Evolutionary conservation across 2,888 invertebrate species (phyloP).

Genomic region (Pyrrhia umbra): DNA sequence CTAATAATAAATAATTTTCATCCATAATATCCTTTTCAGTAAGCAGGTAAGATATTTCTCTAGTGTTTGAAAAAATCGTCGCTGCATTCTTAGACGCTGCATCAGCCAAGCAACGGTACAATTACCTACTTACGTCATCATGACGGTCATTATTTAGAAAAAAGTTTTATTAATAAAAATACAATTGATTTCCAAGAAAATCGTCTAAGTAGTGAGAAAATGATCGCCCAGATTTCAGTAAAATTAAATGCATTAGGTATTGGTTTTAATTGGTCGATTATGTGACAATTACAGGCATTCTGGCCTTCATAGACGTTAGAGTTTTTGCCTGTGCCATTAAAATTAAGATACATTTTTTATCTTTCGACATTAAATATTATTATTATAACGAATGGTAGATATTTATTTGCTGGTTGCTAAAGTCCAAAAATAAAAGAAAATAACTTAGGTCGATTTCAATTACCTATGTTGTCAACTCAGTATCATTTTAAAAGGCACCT

Average conservation of each 20-base stretch:
- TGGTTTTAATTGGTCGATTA: conserved; percentile 30
- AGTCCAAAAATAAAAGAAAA: no score
- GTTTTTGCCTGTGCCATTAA: conserved; percentile 1
- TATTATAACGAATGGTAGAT: no score
- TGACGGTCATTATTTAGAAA: conserved; percentile 7
- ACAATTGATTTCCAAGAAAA: conserved; percentile 22
- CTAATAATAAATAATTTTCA: no score
- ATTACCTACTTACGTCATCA: no score
- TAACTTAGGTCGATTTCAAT: no score
- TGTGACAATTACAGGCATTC: neutral
- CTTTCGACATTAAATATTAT: neutral
- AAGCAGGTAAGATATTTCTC: no score
- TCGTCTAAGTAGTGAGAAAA: neutral
- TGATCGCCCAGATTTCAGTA: neutral
- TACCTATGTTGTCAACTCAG: no score
- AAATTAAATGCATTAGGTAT: conserved; percentile 11
- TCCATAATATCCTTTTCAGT: no score
- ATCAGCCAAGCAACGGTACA: neutral
- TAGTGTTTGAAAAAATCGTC: neutral
- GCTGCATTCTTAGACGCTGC: neutral
- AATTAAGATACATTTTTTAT: neutral
- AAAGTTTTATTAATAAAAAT: conserved; percentile 11
- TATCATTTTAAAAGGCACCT: no score
- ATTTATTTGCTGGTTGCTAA: no score
- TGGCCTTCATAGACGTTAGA: neutral